Evolutionary conservation across 2,888 invertebrate species (phyloP).

Genomic region (Megaustenia siamemsis): DNA sequence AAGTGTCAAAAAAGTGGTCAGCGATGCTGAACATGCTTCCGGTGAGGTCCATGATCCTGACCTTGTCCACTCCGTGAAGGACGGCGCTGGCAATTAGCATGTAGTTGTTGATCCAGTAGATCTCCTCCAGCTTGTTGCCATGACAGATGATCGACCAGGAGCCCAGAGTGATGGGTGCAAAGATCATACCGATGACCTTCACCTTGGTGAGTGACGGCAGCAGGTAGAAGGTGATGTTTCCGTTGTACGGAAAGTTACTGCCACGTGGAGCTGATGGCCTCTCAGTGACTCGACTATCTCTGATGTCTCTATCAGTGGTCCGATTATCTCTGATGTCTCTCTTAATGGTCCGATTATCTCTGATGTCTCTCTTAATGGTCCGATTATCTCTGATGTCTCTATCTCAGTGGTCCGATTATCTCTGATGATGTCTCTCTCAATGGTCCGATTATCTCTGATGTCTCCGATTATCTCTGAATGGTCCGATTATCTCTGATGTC

Average conservation of each 20-base stretch:
- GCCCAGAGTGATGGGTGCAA: neutral
- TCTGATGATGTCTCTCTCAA: neutral
- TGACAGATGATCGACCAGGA: neutral
- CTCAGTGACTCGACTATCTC: no score
- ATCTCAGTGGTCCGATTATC: neutral
- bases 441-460: no score
- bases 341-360: no score
- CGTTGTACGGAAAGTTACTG: neutral
- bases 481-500: no score
- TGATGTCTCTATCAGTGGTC: no score
- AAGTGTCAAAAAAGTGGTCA: slow-evolving; percentile 14
- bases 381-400: no score
- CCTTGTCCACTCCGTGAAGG: neutral
- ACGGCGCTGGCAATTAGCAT: neutral
- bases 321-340: no score
- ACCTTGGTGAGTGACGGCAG: neutral
- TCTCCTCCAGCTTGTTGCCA: neutral
- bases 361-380: no score
- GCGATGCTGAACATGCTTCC: neutral
- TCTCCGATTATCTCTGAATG: no score
- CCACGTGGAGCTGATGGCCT: no score
- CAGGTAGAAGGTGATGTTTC: slow-evolving; percentile 1
- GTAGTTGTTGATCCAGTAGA: slow-evolving; percentile 12
- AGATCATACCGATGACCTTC: neutral
- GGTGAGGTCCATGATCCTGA: neutral